These are phyloP conservation scores for Nematopogon swammerdamellus DNA, from an alignment of 2,888 invertebrate species.

Conservation along the genomic window DNA sequence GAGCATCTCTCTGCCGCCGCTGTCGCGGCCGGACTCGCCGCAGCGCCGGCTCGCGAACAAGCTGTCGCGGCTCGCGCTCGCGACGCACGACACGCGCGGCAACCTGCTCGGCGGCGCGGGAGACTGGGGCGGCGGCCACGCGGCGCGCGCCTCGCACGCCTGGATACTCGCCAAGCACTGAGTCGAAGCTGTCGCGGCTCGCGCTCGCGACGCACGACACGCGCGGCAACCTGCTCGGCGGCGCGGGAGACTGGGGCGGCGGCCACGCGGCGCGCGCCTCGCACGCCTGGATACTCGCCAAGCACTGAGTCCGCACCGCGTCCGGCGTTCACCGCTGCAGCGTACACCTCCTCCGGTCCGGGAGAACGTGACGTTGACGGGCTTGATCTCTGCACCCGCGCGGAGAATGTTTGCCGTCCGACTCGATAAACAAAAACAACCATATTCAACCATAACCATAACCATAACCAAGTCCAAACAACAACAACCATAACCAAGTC, in stretches of 20 bases:
- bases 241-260: slow-evolving; percentile 82
- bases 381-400: too few species aligned
- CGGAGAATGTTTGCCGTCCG: too few species aligned
- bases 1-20: slow-evolving; percentile 43
- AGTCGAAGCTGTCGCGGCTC: slow-evolving; percentile 34
- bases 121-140: slow-evolving; percentile 55
- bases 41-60: slow-evolving; percentile 76
- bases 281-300: slow-evolving; percentile 41
- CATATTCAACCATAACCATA: too few species aligned
- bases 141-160: slow-evolving; percentile 31
- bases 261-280: slow-evolving; percentile 29
- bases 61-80: slow-evolving; percentile 78
- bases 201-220: slow-evolving; percentile 90
- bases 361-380: too few species aligned
- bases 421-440: too few species aligned
- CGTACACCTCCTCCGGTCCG: too few species aligned
- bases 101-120: slow-evolving; percentile 86
- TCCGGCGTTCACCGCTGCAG: too few species aligned
- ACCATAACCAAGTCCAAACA: too few species aligned
- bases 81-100: slow-evolving; percentile 88
- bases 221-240: slow-evolving; percentile 81
- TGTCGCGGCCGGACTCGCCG: slow-evolving; percentile 51
- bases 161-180: slow-evolving; percentile 45
- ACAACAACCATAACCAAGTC: too few species aligned
- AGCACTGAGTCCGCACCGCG: slow-evolving; percentile 26